Evolutionary conservation across 2,888 invertebrate genomes (phyloP), one percentile per base, ranked within the genome.

Genomic region (Idaea straminata): DNA sequence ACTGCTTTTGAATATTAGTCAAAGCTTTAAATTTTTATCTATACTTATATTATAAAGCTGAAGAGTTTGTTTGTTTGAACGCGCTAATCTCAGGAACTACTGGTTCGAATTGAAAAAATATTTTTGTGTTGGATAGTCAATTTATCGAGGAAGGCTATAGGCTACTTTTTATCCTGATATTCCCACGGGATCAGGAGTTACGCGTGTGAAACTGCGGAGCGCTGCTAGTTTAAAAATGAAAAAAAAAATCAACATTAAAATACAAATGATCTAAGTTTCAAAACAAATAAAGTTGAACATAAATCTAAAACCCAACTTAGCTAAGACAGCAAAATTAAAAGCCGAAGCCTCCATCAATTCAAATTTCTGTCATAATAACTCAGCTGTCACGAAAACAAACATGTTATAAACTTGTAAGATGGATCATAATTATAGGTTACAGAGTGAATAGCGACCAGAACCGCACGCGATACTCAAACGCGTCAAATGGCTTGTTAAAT

Each of bases 401-500:
- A 89, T 82, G 47, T 81, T 78, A 82, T 81, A 79, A 80, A 83
- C 69, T 73, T 74, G 78, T 77, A 72, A 83, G 83, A 85, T 80
- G 76, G 76, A 76, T 73, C 79, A 80, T 88, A 89, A 89, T 89
- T 87, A 84, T 72, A 74, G 85, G 85, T 83, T 87, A 82, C 81
- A 81, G 74, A 69, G 68, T 72, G 75, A 79, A 77, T 74, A 75
- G 79, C 72, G 71, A 76, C 80, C 82, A 78, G 78, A 79, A 80
- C 81, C 83, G 80, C 90, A 89, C 87, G 87, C 89, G 83, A 88
- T 83, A 78, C 82, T 76, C 82, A 83, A 82, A 84, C 86, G 90
- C 88, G 91, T 89, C 91, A 90, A 92, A 91, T 87, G 84, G 82
- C 90, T 91, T 82, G 88, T 91, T 91, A 90, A 84, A 83, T 80